Conservation (phyloP, 2,797 vertebrate species). For the Chloroceryle inda region DNA sequence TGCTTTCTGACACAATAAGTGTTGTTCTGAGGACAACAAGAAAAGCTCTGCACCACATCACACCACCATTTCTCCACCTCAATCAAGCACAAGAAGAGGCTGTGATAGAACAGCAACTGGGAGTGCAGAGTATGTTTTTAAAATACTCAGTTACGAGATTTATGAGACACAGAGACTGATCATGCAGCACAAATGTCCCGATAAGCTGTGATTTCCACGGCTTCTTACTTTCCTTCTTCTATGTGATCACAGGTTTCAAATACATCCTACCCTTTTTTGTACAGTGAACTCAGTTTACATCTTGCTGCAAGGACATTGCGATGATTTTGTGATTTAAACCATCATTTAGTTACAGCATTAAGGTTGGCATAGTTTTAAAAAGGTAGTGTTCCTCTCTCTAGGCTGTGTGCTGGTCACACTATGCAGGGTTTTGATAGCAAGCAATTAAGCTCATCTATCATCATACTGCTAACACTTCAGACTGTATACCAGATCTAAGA, state of each 20-base stretch:
- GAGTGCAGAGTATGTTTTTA: background rate
- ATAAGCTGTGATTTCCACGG: accelerated
- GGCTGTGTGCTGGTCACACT: background rate
- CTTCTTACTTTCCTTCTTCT: background rate
- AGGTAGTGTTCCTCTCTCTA: background rate
- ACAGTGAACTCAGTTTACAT: background rate
- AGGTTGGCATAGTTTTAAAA: background rate
- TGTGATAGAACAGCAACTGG: background rate
- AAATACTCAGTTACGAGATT: background rate
- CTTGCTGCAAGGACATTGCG: background rate
- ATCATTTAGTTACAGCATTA: background rate
- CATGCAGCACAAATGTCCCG: background rate
- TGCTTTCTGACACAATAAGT: background rate
- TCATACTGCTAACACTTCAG: background rate
- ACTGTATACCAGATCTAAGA: background rate
- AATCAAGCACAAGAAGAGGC: background rate
- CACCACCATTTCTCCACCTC: background rate
- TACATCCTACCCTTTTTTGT: background rate
- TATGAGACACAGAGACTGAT: background rate
- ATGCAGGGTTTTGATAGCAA: background rate
- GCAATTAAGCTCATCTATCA: background rate
- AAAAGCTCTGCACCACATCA: accelerated
- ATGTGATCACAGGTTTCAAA: background rate
- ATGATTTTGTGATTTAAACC: background rate
- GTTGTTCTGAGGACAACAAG: background rate